Evolutionary conservation across 1,140 invertebrate species (phyloP).

Genomic region (Drosophila quadrilineata): DNA sequence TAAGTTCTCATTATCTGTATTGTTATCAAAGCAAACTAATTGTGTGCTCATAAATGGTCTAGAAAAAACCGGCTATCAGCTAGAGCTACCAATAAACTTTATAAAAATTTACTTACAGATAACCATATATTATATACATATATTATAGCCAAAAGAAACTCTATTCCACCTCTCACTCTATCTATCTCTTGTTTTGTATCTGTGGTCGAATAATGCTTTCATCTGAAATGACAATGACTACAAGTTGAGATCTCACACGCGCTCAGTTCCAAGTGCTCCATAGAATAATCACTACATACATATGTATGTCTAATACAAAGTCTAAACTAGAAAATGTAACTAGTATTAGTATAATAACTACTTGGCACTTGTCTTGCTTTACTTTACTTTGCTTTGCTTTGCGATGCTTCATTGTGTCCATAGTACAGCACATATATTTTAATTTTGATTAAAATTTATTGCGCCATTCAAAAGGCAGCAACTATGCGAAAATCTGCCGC

Average conservation of each 20-base stretch:
- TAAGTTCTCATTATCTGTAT: neutral
- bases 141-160: too few relatives aligned
- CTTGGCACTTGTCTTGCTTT: conserved; percentile 9
- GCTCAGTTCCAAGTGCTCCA: too few relatives aligned
- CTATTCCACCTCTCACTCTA: too few relatives aligned
- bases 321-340: neutral
- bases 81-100: conserved; percentile 15
- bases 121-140: conserved; percentile 1
- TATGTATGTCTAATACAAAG: too few relatives aligned
- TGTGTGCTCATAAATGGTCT: conserved; percentile 25
- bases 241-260: conserved; percentile 50
- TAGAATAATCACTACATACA: conserved; percentile 11
- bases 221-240: conserved; percentile 35
- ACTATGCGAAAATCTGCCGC: conserved; percentile 45
- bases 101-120: conserved; percentile 26
- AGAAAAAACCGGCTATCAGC: conserved; percentile 31
- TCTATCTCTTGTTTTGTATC: too few relatives aligned
- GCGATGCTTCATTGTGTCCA: conserved; percentile 42
- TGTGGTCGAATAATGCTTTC: too few relatives aligned
- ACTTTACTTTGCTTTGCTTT: neutral
- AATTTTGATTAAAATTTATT: conserved; percentile 80
- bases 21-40: conserved; percentile 18
- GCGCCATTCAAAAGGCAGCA: conserved; percentile 69
- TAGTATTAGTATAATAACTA: neutral
- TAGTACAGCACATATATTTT: conserved; percentile 64